Conservation (phyloP, 2,888 invertebrate species). For the Brenthis daphne region DNA sequence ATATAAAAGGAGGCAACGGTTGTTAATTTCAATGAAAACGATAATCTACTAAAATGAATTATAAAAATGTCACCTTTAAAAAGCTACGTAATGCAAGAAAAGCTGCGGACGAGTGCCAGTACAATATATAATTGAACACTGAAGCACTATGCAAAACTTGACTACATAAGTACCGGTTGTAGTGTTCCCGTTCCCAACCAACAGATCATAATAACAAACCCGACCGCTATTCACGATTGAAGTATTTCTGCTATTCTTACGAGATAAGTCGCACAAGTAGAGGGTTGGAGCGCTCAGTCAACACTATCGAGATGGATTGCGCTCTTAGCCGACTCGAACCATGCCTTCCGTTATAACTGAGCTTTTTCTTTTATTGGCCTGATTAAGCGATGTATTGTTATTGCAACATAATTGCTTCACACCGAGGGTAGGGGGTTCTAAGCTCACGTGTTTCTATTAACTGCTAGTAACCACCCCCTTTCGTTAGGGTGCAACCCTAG, state of each 20-base stretch:
- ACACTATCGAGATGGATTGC: slow-evolving; percentile 31
- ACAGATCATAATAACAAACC: slow-evolving; percentile 11
- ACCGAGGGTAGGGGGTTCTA: no score
- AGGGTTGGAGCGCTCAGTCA: slow-evolving; percentile 31
- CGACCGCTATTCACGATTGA: slow-evolving; percentile 5
- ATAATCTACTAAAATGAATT: no score
- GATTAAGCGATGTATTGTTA: slow-evolving; percentile 14
- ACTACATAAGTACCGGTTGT: no score
- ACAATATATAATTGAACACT: neutral
- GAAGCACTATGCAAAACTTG: no score
- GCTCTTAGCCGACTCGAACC: slow-evolving; percentile 21
- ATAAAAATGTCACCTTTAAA: no score
- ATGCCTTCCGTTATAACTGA: slow-evolving; percentile 22
- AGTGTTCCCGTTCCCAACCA: neutral
- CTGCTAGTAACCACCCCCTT: no score
- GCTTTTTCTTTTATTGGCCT: slow-evolving; percentile 18
- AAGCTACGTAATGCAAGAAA: no score
- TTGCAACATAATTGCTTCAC: no score
- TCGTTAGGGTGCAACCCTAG: no score
- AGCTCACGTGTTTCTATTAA: no score
- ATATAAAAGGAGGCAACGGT: no score
- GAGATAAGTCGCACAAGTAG: slow-evolving; percentile 17
- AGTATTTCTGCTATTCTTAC: slow-evolving; percentile 21
- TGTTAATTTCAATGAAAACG: no score
- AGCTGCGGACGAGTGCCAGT: slow-evolving; percentile 15